phyloP scores from a whole-genome alignment of 1,140 invertebrate species.

The Mamestra configurata region DNA sequence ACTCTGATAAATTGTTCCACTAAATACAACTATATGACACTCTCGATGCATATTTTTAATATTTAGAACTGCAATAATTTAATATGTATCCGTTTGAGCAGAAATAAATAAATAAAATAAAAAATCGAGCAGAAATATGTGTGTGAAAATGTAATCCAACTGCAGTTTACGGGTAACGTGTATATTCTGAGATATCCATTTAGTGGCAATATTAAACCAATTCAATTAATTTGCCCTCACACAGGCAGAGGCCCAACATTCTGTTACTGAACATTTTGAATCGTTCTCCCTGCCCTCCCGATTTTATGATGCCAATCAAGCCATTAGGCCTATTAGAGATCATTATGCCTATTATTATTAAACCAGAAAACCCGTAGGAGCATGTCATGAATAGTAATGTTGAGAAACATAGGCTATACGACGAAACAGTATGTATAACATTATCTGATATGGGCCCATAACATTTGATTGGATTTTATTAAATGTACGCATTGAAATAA shows the following conservation, averaged over 20 bases:
- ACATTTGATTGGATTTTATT: constrained; percentile 11
- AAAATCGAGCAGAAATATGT: neutral
- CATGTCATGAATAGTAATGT: constrained; percentile 61
- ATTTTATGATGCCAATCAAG: constrained; percentile 74
- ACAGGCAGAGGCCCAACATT: neutral
- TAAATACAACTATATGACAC: constrained; percentile 5
- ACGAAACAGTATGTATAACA: constrained; percentile 19
- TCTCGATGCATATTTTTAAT: neutral
- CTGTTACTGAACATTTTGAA: constrained; percentile 45
- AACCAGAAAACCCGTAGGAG: constrained; percentile 55
- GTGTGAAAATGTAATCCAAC: neutral
- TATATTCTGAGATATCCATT: constrained; percentile 22
- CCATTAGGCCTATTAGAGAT: constrained; percentile 73
- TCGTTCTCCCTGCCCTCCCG: constrained; percentile 54
- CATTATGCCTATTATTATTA: constrained; percentile 69
- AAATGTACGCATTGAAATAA: constrained; percentile 6
- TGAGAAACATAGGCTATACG: neutral
- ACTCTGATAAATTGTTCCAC: neutral
- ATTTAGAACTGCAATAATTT: constrained; percentile 1
- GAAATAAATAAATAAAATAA: no score
- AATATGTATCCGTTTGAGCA: neutral
- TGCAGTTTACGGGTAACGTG: no score
- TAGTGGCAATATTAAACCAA: constrained; percentile 61
- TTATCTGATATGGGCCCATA: constrained; percentile 10
- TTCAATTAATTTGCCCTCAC: constrained; percentile 65